These are phyloP conservation scores for Copidosoma floridanum DNA, from an alignment of 1,140 invertebrate genomes.

Conservation along the genomic window DNA sequence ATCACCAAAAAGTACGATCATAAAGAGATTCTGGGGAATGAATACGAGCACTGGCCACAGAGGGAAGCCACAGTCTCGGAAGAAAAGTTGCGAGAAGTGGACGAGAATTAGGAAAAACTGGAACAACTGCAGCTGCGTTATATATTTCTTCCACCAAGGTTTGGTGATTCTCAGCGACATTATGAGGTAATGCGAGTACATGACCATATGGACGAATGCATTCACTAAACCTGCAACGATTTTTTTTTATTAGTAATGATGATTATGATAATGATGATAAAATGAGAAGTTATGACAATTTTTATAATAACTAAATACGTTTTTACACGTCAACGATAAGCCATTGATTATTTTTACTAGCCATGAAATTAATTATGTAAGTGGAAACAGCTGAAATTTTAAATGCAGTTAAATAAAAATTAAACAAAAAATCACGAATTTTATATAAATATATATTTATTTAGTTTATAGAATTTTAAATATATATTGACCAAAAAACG, in stretches of 20 bases:
- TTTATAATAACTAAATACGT: too few relatives aligned
- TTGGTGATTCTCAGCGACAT: conserved; percentile 60
- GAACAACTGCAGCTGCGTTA: conserved; percentile 71
- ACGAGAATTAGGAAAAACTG: conserved; percentile 75
- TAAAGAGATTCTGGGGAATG: conserved; percentile 70
- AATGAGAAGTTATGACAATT: too few relatives aligned
- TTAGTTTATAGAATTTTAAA: too few relatives aligned
- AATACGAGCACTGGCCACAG: conserved; percentile 60
- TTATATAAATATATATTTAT: too few relatives aligned
- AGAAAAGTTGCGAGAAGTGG: conserved; percentile 67
- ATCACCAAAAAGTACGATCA: conserved; percentile 79
- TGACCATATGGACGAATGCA: conserved; percentile 73
- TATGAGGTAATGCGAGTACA: conserved; percentile 78
- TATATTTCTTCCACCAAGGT: conserved; percentile 74
- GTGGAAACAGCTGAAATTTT: too few relatives aligned
- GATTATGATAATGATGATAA: too few relatives aligned
- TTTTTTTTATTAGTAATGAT: not conserved
- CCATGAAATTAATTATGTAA: too few relatives aligned
- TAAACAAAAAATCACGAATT: too few relatives aligned
- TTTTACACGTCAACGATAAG: too few relatives aligned
- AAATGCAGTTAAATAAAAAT: too few relatives aligned
- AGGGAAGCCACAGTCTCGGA: conserved; percentile 73
- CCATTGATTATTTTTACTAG: too few relatives aligned
- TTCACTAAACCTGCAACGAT: conserved; percentile 66
- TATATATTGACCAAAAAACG: too few relatives aligned